Base-by-base conservation (phyloP, 1,140 invertebrate genomes). In the Drosophila tani region DNA sequence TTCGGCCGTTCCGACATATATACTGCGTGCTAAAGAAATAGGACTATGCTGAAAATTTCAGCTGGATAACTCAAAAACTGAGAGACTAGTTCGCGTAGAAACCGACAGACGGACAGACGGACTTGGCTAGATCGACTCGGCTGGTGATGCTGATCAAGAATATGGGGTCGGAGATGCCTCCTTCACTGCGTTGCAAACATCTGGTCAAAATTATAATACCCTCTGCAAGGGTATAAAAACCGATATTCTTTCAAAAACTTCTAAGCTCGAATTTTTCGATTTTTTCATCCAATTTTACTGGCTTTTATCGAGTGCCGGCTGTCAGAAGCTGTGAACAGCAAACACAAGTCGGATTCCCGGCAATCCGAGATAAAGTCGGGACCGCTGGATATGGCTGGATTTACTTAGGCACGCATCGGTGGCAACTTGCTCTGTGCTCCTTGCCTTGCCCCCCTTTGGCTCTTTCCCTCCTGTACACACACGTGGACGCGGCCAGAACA, bases 391-490 rank as follows among this genome's bases (percentile, higher is more conserved):
- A 76, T 41, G 43, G 53, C 47, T 63, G 55, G 62, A 79, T 86
- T 86, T 79, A 87, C 79, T 86, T 82, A 76, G 50, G 70, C 70
- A 75, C 67, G 70, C 79, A 73, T 79, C 75, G 63, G 63, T 65
- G 55, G 59, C 83, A 75, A 27, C 60, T 71, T 49, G 57, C 29
- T 14, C 50, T 14, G 35, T 17, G 21, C 40, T 19, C 24, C 17
- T 14, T 21, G 15, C 24, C 17, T 14, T 21, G 15, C 17, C 17
- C 27, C 46, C 3, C 32, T 11, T 5, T 17, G 24, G 7, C 32
- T 15, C 9, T 19, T 19, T 35, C 4, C 32, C 41, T 12, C 19
- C 41, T 21, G 43, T 43, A 81, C 29, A 62, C 50, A 63, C 45
- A 45, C 32, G 24, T 29, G 67, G n/a, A 29, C 17, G 46, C 11